Conservation (phyloP, 2,113 vertebrate genomes). For the Pteropus alecto region DNA sequence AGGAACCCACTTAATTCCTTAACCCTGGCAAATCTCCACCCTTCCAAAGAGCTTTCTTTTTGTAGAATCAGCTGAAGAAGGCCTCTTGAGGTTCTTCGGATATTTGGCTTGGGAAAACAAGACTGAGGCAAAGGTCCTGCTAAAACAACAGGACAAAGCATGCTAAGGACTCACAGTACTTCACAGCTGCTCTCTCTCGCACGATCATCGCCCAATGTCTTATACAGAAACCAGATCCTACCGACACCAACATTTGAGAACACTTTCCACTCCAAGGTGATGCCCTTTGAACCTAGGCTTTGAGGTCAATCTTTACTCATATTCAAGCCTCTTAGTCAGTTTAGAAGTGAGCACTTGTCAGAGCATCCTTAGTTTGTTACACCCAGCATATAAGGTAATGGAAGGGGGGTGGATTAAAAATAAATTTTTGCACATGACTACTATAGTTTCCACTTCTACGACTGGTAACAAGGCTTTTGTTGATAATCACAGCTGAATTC, state of each 20-base stretch:
- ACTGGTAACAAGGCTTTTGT: not conserved
- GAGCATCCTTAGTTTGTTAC: not conserved
- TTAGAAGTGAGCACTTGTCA: not conserved
- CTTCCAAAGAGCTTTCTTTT: not conserved
- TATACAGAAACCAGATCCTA: not conserved
- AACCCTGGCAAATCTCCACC: not conserved
- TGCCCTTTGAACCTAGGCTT: not conserved
- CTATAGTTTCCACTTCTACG: not conserved
- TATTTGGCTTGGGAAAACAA: not conserved
- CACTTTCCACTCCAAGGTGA: not conserved
- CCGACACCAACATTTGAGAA: not conserved
- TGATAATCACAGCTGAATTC: not conserved
- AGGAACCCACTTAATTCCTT: not conserved
- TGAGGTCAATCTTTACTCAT: not conserved
- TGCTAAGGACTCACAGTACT: not conserved
- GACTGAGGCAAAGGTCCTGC: not conserved
- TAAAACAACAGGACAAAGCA: not conserved
- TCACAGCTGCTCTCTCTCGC: not conserved
- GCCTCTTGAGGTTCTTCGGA: not conserved
- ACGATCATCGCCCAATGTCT: not conserved
- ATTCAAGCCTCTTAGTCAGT: not conserved
- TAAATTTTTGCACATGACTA: not conserved
- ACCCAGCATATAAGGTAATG: not conserved
- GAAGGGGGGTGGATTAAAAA: not conserved
- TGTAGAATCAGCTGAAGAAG: not conserved